Evolutionary conservation across 2,888 invertebrate species (phyloP).

Genomic region (Cremastinae sp.): DNA sequence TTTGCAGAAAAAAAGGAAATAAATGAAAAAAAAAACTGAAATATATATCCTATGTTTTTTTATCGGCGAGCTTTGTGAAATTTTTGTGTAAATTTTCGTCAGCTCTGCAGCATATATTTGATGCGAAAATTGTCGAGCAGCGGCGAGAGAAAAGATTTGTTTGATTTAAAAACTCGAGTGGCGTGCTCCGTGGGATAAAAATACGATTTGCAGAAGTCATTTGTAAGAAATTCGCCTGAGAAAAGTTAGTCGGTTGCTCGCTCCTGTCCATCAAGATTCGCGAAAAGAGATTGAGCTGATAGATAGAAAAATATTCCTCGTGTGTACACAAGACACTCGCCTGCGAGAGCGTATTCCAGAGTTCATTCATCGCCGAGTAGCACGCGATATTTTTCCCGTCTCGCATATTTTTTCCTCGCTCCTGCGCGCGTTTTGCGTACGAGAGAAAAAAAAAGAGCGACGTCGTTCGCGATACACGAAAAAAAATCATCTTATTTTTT

Average conservation of each 20-base stretch:
- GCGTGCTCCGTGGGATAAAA: slow-evolving; percentile 19
- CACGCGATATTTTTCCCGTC: slow-evolving; percentile 63
- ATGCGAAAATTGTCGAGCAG: too few species aligned
- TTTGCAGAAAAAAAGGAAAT: slow-evolving; percentile 27
- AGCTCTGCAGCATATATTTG: too few species aligned
- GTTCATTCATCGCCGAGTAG: slow-evolving; percentile 65
- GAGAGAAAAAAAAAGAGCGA: slow-evolving; percentile 15
- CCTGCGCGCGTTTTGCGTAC: slow-evolving; percentile 44
- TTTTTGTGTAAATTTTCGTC: too few species aligned
- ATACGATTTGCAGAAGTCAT: slow-evolving; percentile 21
- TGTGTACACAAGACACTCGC: slow-evolving; percentile 39
- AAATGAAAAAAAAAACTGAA: slow-evolving; percentile 14
- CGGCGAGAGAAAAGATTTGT: too few species aligned
- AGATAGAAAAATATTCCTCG: slow-evolving; percentile 51
- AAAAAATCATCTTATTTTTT: too few species aligned
- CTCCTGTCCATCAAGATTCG: slow-evolving; percentile 56
- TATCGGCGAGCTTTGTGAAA: too few species aligned
- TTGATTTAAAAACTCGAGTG: neutral
- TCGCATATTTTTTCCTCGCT: slow-evolving; percentile 18
- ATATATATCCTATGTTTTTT: slow-evolving; percentile 3
- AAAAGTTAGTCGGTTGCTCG: slow-evolving; percentile 48
- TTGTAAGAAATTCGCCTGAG: slow-evolving; percentile 35
- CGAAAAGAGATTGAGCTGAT: slow-evolving; percentile 51
- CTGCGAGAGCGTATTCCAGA: slow-evolving; percentile 35
- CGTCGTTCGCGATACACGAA: slow-evolving; percentile 32